Evolutionary conservation across 1,140 invertebrate genomes (phyloP).

Genomic region (Diploscapter pachys): DNA sequence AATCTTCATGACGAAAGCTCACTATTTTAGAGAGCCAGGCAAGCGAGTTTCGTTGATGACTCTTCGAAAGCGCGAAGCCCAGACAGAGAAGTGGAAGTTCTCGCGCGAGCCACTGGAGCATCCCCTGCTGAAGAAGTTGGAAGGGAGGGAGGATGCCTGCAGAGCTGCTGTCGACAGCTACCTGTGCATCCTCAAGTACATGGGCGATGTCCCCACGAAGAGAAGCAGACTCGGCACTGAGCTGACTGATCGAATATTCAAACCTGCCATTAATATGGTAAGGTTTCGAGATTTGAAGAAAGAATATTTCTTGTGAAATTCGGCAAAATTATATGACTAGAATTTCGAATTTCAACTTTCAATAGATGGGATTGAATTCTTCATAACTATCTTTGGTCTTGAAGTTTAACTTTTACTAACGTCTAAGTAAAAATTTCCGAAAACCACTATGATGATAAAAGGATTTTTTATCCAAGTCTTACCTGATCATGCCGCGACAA

Average conservation of each 20-base stretch:
- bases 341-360: neutral
- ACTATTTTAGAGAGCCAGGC: constrained; percentile 4
- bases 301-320: neutral
- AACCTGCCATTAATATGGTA: constrained; percentile 77
- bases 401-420: too few relatives aligned
- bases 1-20: too few relatives aligned
- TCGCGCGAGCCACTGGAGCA: constrained; percentile 89
- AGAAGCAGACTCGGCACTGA: constrained; percentile 64
- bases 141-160: constrained; percentile 80
- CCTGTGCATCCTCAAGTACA: constrained; percentile 79
- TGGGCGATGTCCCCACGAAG: constrained; percentile 94
- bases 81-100: constrained; percentile 64
- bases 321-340: neutral
- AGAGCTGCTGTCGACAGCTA: constrained; percentile 92
- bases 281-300: neutral
- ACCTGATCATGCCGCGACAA: too few relatives aligned
- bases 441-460: too few relatives aligned
- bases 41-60: constrained; percentile 28
- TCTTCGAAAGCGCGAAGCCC: constrained; percentile 76
- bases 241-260: constrained; percentile 95
- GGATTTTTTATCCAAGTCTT: too few relatives aligned
- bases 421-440: too few relatives aligned
- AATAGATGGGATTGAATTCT: neutral
- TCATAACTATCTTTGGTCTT: too few relatives aligned
- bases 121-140: constrained; percentile 86